A percentile compares a stretch with the other conserved stretches of the same genome.
These are phyloP conservation scores for Octonoba sinensis DNA, from an alignment of 2,888 invertebrate species.

Conservation along the genomic window DNA sequence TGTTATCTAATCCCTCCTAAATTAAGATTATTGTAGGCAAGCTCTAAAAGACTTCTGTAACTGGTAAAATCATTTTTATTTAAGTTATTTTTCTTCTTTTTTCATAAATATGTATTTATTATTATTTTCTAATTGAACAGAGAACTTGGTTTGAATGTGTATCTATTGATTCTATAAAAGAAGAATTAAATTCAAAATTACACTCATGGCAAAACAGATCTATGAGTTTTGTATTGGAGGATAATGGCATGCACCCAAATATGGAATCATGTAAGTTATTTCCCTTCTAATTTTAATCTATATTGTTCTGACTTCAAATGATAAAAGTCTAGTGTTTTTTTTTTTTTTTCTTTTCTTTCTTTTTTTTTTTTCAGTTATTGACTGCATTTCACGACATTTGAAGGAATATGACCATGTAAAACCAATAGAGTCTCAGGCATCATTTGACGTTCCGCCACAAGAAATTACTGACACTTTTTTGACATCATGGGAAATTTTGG, in stretches of 20 bases:
- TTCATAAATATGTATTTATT: background rate
- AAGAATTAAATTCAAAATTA: conserved; percentile 70
- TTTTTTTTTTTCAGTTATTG: conserved; percentile 13
- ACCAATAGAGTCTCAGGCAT: conserved; percentile 51
- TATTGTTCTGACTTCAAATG: background rate
- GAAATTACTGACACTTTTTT: conserved; percentile 19
- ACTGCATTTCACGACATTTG: conserved; percentile 6
- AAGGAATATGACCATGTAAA: conserved; percentile 37
- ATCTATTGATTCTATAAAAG: conserved; percentile 75
- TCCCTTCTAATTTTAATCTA: background rate
- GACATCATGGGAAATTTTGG: conserved; percentile 11
- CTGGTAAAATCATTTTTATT: too few relatives aligned
- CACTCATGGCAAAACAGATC: conserved; percentile 67
- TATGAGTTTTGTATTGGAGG: background rate
- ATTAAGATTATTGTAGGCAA: too few relatives aligned
- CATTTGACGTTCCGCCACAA: background rate
- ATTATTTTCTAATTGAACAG: conserved; percentile 61
- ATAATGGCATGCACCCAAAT: background rate
- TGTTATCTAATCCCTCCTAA: too few relatives aligned
- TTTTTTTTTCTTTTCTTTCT: background rate
- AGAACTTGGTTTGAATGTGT: conserved; percentile 80
- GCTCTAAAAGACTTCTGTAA: too few relatives aligned
- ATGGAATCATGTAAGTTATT: conserved; percentile 3
- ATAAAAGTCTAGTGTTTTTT: background rate
- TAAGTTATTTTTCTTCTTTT: too few relatives aligned